phyloP scores from a whole-genome alignment of 2,888 invertebrate genomes.

The Euspilapteryx auroguttella region DNA sequence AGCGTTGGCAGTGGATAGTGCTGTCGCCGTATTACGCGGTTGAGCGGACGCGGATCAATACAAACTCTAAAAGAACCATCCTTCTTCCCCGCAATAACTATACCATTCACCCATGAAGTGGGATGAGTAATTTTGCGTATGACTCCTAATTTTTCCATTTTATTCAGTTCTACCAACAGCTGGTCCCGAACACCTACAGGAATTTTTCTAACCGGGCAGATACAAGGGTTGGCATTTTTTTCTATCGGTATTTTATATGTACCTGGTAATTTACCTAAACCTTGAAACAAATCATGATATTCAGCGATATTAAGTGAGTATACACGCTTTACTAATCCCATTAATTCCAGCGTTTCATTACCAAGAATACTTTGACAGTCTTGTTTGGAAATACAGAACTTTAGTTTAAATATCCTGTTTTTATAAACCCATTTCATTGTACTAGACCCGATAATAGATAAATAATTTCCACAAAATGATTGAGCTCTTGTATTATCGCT shows the following conservation, averaged over 20 bases:
- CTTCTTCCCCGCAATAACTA: neutral
- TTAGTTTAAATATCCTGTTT: constrained; percentile 3
- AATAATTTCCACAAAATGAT: constrained; percentile 7
- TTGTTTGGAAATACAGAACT: constrained; percentile 3
- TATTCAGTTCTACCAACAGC: no score
- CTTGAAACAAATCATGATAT: constrained; percentile 7
- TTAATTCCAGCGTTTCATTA: constrained; percentile 2
- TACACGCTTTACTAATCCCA: constrained; percentile 5
- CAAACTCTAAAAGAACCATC: neutral
- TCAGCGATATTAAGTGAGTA: neutral
- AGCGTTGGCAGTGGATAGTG: no score
- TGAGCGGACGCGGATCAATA: neutral
- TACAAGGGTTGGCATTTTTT: neutral
- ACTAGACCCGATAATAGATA: constrained; percentile 3
- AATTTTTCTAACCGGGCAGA: no score
- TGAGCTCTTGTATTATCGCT: constrained; percentile 3
- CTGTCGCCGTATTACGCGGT: no score
- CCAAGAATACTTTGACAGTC: constrained; percentile 7
- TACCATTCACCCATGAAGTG: no score
- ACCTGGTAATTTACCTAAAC: neutral
- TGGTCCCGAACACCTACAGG: no score
- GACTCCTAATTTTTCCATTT: no score
- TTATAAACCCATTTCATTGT: constrained; percentile 4
- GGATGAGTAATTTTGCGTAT: no score
- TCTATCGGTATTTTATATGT: neutral